A percentile compares a stretch with the other conserved stretches of the same genome.
Conservation (phyloP, 2,888 invertebrate genomes). For the Drosophila siamana region DNA sequence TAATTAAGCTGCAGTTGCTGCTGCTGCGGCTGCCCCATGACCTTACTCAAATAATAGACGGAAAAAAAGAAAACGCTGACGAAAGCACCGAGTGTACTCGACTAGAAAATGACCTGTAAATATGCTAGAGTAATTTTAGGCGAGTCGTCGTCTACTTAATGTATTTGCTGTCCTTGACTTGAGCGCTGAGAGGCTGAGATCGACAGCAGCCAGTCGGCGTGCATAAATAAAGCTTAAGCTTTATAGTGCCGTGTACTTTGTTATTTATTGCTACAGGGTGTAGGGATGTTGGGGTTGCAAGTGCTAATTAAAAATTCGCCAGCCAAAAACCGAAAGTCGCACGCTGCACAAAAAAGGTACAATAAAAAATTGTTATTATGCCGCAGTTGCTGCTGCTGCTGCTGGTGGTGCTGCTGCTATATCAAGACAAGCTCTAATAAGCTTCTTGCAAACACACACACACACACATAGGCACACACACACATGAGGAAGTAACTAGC, state of each 20-base stretch:
- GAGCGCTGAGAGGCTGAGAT: neutral
- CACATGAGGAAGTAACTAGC: slow-evolving; percentile 39
- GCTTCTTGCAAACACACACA: slow-evolving; percentile 32
- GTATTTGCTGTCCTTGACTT: neutral
- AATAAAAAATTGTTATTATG: slow-evolving; percentile 54
- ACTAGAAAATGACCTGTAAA: slow-evolving; percentile 15
- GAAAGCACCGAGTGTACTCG: neutral
- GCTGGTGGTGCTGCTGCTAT: slow-evolving; percentile 49
- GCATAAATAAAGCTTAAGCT: neutral
- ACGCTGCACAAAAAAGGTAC: slow-evolving; percentile 24
- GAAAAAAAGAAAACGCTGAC: neutral
- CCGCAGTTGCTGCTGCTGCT: slow-evolving; percentile 37
- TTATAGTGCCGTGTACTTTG: neutral
- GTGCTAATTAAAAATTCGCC: slow-evolving; percentile 65
- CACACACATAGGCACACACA: slow-evolving; percentile 26
- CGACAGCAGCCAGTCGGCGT: neutral
- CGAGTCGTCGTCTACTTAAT: neutral
- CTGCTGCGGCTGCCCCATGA: slow-evolving; percentile 37
- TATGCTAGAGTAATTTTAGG: neutral
- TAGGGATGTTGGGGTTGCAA: slow-evolving; percentile 38
- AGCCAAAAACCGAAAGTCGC: slow-evolving; percentile 45
- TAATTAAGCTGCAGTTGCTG: slow-evolving; percentile 56
- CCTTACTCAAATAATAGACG: slow-evolving; percentile 39
- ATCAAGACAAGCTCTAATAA: slow-evolving; percentile 63
- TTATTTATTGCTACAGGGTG: slow-evolving; percentile 31